phyloP scores from a whole-genome alignment of 2,113 vertebrate species.

The Pseudopodoces humilis region DNA sequence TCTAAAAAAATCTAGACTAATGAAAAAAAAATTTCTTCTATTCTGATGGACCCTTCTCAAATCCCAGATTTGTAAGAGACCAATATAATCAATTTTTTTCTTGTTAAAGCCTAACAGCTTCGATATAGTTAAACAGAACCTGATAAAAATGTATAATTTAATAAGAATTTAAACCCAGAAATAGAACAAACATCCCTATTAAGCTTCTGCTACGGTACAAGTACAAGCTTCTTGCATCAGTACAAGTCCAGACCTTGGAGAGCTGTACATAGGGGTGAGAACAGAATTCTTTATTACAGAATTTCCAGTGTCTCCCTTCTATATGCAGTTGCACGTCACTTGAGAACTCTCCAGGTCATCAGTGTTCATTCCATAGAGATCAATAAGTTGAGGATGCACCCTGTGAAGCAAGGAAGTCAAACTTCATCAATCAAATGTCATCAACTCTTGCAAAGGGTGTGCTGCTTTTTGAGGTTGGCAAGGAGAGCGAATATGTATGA shows the following conservation, averaged over 20 bases:
- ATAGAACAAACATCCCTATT: neutral
- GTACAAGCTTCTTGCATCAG: neutral
- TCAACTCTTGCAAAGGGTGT: neutral
- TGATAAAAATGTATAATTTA: neutral
- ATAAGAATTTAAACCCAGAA: neutral
- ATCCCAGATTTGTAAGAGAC: neutral
- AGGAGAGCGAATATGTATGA: fast-evolving
- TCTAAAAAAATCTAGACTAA: neutral
- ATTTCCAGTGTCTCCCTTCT: neutral
- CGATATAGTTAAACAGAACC: neutral
- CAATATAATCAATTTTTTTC: neutral
- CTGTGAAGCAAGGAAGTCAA: conserved; percentile 65
- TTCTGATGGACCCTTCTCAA: neutral
- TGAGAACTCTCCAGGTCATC: conserved; percentile 75
- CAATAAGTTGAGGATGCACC: conserved; percentile 80
- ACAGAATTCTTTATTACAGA: neutral
- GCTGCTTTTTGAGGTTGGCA: neutral
- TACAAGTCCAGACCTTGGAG: neutral
- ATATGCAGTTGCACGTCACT: conserved; percentile 79
- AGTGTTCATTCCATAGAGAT: conserved; percentile 76
- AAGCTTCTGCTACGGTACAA: neutral
- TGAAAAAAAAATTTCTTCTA: neutral
- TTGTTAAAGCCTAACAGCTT: neutral
- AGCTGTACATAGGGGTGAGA: neutral
- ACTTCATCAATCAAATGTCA: neutral